Percentiles rank a stretch among this genome's conserved stretches.
These are phyloP conservation scores for Scaptomyza polygonia DNA, from an alignment of 2,888 invertebrate species.

Conservation along the genomic window DNA sequence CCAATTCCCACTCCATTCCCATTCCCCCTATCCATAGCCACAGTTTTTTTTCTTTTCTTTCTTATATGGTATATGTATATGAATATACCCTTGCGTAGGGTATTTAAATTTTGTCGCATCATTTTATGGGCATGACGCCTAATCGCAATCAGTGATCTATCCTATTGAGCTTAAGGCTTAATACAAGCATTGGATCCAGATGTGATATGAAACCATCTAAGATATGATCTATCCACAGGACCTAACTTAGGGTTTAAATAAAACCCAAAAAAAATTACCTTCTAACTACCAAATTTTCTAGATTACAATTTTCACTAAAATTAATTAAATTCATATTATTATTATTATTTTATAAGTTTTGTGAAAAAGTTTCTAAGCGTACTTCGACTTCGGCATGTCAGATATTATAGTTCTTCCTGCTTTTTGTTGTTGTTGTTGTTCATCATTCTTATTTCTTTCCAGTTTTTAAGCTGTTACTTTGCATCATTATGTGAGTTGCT, in stretches of 20 bases:
- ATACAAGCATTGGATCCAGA: not conserved
- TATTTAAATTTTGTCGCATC: slow-evolving; percentile 33
- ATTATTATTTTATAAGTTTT: no score
- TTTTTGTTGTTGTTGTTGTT: slow-evolving; percentile 2
- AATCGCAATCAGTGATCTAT: not conserved
- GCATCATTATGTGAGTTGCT: slow-evolving; percentile 21
- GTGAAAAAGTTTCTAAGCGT: slow-evolving; percentile 14
- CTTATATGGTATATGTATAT: not conserved
- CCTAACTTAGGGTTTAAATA: no score
- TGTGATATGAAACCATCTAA: not conserved
- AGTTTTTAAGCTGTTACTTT: slow-evolving; percentile 24
- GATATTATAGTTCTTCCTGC: not conserved
- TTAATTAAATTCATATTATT: no score
- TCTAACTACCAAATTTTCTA: no score
- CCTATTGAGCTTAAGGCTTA: not conserved
- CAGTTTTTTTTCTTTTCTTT: not conserved
- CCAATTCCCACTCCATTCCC: slow-evolving; percentile 43
- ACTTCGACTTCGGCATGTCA: slow-evolving; percentile 22
- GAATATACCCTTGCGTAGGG: slow-evolving; percentile 1
- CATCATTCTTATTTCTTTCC: slow-evolving; percentile 9
- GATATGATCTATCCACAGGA: not conserved
- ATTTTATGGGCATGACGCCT: slow-evolving; percentile 1
- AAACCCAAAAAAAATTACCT: no score
- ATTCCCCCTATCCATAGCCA: not conserved
- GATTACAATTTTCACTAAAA: no score